Evolutionary conservation across 2,888 invertebrate genomes (phyloP).

Genomic region (Phaedon cochleariae): DNA sequence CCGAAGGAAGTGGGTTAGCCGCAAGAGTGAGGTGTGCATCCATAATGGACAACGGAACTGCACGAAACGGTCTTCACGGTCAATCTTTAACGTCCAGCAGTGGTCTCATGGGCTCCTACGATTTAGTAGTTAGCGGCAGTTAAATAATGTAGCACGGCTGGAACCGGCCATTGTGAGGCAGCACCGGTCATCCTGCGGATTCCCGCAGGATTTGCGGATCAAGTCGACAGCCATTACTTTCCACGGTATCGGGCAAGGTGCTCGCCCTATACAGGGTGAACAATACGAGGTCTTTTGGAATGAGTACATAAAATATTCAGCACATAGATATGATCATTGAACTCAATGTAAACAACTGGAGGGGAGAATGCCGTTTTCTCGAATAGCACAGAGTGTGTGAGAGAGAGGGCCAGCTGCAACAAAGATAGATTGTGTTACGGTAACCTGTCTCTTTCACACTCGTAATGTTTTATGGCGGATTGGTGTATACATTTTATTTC

Average conservation of each 20-base stretch:
- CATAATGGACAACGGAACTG: constrained; percentile 32
- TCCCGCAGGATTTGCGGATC: constrained; percentile 60
- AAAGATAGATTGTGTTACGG: no score
- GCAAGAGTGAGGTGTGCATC: constrained; percentile 20
- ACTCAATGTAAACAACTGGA: no score
- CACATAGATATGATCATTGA: no score
- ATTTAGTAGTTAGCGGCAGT: constrained; percentile 61
- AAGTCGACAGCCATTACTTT: constrained; percentile 61
- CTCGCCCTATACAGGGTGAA: constrained; percentile 1
- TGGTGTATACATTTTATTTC: no score
- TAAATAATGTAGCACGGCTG: constrained; percentile 61
- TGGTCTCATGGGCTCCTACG: constrained; percentile 53
- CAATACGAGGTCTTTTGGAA: background rate
- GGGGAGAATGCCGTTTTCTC: no score
- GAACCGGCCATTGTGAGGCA: constrained; percentile 57
- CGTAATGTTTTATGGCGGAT: no score
- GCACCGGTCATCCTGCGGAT: constrained; percentile 56
- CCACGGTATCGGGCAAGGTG: constrained; percentile 25
- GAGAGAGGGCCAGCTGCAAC: no score
- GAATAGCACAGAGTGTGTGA: no score
- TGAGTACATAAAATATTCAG: no score
- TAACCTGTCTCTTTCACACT: no score
- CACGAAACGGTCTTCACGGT: constrained; percentile 38
- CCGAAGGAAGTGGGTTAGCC: background rate
- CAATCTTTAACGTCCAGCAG: constrained; percentile 43